Evolutionary conservation across 2,888 invertebrate genomes (phyloP).

Genomic region (Andricus quercusramuli): DNA sequence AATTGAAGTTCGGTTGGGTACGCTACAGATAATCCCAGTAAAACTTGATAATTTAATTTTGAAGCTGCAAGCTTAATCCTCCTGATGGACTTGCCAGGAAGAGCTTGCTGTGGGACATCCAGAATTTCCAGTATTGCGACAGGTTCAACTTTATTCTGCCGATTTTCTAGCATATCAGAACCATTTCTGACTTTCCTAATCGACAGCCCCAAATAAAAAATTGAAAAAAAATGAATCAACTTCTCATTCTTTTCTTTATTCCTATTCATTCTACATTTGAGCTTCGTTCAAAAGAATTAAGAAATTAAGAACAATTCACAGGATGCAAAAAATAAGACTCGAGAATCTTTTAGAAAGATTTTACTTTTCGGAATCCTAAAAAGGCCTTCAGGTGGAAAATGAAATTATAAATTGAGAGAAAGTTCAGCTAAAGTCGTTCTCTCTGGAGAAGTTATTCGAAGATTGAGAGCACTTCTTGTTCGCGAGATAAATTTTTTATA

Average conservation of each 20-base stretch:
- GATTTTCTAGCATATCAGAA: not conserved
- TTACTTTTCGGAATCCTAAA: not conserved
- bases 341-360: not conserved
- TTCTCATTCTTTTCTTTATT: not conserved
- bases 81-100: constrained; percentile 20
- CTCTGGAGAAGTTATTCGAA: too few relatives aligned
- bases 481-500: too few relatives aligned
- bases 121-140: constrained; percentile 13
- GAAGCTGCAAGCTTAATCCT: constrained; percentile 23
- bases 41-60: constrained; percentile 40
- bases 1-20: constrained; percentile 25
- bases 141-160: not conserved
- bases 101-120: not conserved
- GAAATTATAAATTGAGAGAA: too few relatives aligned
- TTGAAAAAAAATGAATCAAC: not conserved
- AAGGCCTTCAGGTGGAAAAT: not conserved
- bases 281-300: too few relatives aligned
- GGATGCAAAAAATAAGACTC: not conserved
- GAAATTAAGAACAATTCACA: not conserved
- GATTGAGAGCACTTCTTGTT: too few relatives aligned
- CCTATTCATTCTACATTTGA: not conserved
- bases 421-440: too few relatives aligned
- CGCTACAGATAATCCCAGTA: constrained; percentile 13
- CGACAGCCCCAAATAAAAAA: not conserved
- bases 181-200: not conserved